Base-by-base conservation (phyloP, 2,888 invertebrate species). In the Seladonia tumulorum region DNA sequence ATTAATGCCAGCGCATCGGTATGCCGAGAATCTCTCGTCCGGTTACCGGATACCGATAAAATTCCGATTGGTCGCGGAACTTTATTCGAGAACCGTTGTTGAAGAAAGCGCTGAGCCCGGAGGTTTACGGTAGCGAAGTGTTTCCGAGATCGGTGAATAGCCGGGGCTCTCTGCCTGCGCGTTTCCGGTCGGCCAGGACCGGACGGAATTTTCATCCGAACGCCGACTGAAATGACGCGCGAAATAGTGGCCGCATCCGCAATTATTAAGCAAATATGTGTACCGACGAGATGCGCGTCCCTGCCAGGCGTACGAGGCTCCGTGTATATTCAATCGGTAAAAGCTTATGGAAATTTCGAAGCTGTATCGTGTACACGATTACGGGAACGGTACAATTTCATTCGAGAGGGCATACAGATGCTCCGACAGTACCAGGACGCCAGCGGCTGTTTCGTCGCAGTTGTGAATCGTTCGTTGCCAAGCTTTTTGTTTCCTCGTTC, bases 1-100 rank as follows among this genome's bases (percentile, higher is more conserved):
- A 22, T 82, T 80, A 73, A 80, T 39, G 63, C 16, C 47, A 39
- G 74, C 60, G 66, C 35, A 71, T 53, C 42, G 42, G 22, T n/a
- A 35, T 60, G 22, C 35, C 16, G n/a, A 22, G 68, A 42, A 73
- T 53, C 77, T 79, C 39, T 57, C 42, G 49, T 18, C n/a, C 22
- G 5, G 14, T 53, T 39, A 49, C n/a, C 47, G 42, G 16, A 57
- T 16, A n/a, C 29, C 57, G 2, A 35, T 53, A 18, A 25, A 70
- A 22, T 16, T 49, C 22, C 14, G 14, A 14, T 42, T 57, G 53
- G 72, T 75, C 1, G 75, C 72, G 47, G 29, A 78, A 71, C 42
- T 68, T 76, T 57, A 57, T 79, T 73, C 7, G 25, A 70, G 8
- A 45, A 75, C n/a, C 16, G 49, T 72, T 63, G 68, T 45, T 2